A percentile compares a stretch with the other conserved stretches of the same genome.
Evolutionary conservation across 2,113 vertebrate species (phyloP).

Genomic region (Haplochromis vanheusdeni): DNA sequence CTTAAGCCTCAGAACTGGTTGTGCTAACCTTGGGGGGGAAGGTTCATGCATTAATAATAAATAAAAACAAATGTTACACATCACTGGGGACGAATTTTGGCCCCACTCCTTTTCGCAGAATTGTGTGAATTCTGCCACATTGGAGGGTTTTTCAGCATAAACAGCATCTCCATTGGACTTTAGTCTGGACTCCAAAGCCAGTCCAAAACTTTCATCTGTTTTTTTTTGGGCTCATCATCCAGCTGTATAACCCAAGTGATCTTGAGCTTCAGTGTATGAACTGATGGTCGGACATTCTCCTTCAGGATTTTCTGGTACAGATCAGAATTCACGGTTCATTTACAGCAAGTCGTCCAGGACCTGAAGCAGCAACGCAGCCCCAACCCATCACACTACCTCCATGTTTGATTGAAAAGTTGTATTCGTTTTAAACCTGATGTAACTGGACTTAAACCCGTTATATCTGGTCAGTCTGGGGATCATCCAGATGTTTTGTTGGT

Average conservation of each 20-base stretch:
- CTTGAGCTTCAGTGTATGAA: too few relatives aligned
- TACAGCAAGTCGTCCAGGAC: rapidly evolving
- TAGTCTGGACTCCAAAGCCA: neutral
- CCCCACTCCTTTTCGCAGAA: rapidly evolving
- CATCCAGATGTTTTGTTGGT: neutral
- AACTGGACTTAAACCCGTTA: neutral
- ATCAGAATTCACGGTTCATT: too few relatives aligned
- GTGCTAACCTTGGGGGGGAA: neutral
- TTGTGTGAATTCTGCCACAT: neutral
- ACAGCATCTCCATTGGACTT: neutral
- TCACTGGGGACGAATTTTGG: neutral
- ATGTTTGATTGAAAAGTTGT: neutral
- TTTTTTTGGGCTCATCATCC: neutral
- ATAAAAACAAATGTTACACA: neutral
- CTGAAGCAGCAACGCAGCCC: too few relatives aligned
- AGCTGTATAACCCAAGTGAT: too few relatives aligned
- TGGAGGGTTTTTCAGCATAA: neutral
- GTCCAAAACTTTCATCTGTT: neutral
- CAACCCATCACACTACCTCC: neutral
- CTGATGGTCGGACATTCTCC: too few relatives aligned
- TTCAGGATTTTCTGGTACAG: too few relatives aligned
- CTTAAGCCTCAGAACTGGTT: neutral
- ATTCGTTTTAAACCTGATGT: neutral
- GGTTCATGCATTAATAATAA: rapidly evolving
- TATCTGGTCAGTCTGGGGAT: neutral